Base-by-base conservation (phyloP, 2,113 vertebrate genomes). In the Plotosus lineatus region DNA sequence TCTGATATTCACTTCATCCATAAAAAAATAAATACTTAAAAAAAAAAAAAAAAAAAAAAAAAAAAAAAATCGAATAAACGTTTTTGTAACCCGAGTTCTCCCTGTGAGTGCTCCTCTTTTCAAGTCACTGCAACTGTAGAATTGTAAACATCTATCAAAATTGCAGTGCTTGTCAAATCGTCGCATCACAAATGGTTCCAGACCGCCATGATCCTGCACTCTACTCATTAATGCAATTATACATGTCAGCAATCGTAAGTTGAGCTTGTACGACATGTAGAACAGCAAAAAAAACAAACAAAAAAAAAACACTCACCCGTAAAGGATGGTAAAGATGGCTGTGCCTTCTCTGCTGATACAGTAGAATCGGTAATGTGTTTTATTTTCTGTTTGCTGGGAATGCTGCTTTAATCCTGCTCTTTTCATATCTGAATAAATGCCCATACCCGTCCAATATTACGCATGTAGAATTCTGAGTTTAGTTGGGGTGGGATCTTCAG, bases 221-320 rank as follows among this genome's bases (percentile, higher is more conserved):
- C 77, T 60, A 69, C 68, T 75, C 79, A 82, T 82, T 82, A 78
- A 85, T 82, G 76, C 75, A 82, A 82, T 85, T 75, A 82, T 63
- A 78, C 69, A 61, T 6, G 6, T 69, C 58, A 82, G 51, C 75
- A 78, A 19, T 61, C 31, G 26, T 60, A 46, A 60, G 77, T 40
- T 8, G 33, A 21, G 38, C 31, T 50, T 31, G 46, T 71, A 31
- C 74, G 69, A 17, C 61, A 79, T 82, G 76, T 61, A 58, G 50
- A 48, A 75, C 61, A 48, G 33, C 55, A 65, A 56, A 78, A 69
- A 82, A n/a, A n/a, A n/a, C n/a, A n/a, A n/a, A n/a, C n/a, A n/a
- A n/a, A n/a, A n/a, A n/a, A n/a, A n/a, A n/a, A n/a, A n/a, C n/a
- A 63, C 21, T n/a, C 58, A 44, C 46, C n/a, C 77, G 55, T 79